Conservation (phyloP, 2,888 invertebrate species). For the Clepsis dumicolana region DNA sequence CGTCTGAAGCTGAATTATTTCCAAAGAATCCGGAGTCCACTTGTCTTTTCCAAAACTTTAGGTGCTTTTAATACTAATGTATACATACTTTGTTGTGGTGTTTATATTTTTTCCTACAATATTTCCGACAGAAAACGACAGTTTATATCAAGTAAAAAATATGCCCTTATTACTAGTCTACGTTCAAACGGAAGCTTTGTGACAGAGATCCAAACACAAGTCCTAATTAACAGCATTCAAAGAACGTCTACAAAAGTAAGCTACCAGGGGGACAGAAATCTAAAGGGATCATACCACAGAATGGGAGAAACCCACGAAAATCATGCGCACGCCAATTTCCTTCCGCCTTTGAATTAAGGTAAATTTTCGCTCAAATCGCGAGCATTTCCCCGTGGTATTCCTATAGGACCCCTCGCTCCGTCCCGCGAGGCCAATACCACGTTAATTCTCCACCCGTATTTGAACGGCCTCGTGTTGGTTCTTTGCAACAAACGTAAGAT, state of each 20-base stretch:
- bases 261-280: constrained; percentile 44
- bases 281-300: constrained; percentile 36
- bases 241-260: constrained; percentile 29
- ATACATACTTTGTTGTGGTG: not conserved
- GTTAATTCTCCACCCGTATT: constrained; percentile 64
- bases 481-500: constrained; percentile 48
- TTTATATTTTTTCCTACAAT: not conserved
- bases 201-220: constrained; percentile 33
- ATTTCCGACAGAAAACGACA: not conserved
- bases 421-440: constrained; percentile 43
- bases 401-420: constrained; percentile 22
- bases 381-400: not conserved
- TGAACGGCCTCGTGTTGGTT: constrained; percentile 67
- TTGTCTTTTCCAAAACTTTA: not conserved
- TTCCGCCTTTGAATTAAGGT: not conserved
- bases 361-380: not conserved
- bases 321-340: not conserved
- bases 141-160: not conserved
- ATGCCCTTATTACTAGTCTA: not conserved
- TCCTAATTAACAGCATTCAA: constrained; percentile 40
- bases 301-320: constrained; percentile 7
- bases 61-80: not conserved
- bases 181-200: constrained; percentile 3
- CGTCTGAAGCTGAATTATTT: not conserved
- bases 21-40: not conserved